Conservation (phyloP, 2,888 invertebrate genomes). For the Ernsta delagoae region DNA sequence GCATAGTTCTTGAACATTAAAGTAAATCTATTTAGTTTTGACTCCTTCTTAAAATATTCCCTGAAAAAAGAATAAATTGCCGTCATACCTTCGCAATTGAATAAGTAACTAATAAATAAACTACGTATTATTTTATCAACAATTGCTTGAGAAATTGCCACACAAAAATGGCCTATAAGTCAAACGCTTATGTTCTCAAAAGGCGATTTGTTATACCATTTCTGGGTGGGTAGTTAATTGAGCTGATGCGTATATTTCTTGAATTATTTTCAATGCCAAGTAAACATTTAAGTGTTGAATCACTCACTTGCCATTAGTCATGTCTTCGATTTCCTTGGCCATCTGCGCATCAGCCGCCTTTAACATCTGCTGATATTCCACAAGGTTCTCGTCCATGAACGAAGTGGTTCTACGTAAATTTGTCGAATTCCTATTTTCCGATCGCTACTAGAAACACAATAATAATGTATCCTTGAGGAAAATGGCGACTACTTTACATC, state of each 20-base stretch:
- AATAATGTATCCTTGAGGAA: slow-evolving; percentile 37
- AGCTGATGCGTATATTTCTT: no score
- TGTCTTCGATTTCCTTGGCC: slow-evolving; percentile 91
- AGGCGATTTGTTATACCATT: no score
- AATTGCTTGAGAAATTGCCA: no score
- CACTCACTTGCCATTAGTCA: slow-evolving; percentile 90
- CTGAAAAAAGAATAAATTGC: slow-evolving; percentile 70
- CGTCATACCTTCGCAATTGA: no score
- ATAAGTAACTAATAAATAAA: no score
- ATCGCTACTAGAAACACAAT: slow-evolving; percentile 78
- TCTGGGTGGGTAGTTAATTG: no score
- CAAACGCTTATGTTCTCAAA: no score
- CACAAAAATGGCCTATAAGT: no score
- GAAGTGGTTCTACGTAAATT: slow-evolving; percentile 82
- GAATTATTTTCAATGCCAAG: neutral
- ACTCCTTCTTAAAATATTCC: slow-evolving; percentile 87
- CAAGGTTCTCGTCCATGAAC: slow-evolving; percentile 88
- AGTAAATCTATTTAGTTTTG: slow-evolving; percentile 82
- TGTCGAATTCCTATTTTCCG: slow-evolving; percentile 70
- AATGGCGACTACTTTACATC: neutral
- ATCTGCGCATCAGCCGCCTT: slow-evolving; percentile 90
- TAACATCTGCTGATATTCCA: slow-evolving; percentile 87
- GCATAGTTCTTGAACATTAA: slow-evolving; percentile 77
- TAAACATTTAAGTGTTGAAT: neutral
- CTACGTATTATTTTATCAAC: no score